These are phyloP conservation scores for Amia ocellicauda DNA, from an alignment of 2,113 vertebrate species.

Conservation along the genomic window DNA sequence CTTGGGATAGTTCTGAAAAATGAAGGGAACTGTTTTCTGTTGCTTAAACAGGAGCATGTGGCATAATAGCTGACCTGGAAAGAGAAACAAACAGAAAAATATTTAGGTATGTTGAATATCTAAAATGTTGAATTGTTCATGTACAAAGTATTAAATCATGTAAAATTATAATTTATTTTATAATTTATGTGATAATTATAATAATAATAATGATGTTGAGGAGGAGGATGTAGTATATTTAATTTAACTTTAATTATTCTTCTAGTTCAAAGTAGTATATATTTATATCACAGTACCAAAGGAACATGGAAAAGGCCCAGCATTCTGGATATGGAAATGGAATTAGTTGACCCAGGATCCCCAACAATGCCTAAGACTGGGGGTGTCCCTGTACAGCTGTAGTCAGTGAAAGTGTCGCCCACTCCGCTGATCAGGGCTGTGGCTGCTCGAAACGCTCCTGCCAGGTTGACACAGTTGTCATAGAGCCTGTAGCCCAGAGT, in stretches of 20 bases:
- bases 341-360: not conserved
- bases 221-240: no score
- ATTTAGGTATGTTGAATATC: no score
- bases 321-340: not conserved
- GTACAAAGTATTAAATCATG: no score
- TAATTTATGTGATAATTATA: no score
- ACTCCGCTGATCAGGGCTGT: not conserved
- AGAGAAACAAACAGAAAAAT: not conserved
- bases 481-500: not conserved
- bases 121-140: no score
- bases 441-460: not conserved
- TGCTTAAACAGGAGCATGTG: slow-evolving; percentile 20
- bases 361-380: not conserved
- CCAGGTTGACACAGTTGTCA: not conserved
- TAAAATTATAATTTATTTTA: no score
- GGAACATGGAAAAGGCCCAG: not conserved
- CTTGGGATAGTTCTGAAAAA: no score
- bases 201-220: no score
- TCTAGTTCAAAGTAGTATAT: no score
- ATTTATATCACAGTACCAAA: not conserved
- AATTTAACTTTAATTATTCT: no score
- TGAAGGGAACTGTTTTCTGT: no score
- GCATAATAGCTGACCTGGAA: slow-evolving; percentile 28
- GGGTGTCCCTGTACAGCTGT: not conserved
- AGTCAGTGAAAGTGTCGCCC: not conserved